Conservation (phyloP, 2,888 invertebrate species). For the Polydrusus tereticollis region DNA sequence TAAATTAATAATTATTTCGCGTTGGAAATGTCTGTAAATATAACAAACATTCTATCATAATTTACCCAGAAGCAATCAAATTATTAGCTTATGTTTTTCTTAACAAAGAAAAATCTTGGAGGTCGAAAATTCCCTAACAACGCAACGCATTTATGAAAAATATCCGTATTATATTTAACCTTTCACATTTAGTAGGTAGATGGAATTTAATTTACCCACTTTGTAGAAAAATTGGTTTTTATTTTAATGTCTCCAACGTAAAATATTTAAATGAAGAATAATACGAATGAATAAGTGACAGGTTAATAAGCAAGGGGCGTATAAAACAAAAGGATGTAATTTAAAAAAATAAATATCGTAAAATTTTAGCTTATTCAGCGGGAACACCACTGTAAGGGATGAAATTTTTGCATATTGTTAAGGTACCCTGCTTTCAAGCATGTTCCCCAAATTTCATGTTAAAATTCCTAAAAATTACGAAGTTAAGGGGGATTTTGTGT, state of each 20-base stretch:
- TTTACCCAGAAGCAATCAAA: neutral
- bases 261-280: neutral
- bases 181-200: neutral
- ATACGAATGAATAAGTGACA: neutral
- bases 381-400: too few species aligned
- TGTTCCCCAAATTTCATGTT: too few species aligned
- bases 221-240: neutral
- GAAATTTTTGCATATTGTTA: neutral
- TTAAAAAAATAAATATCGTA: too few species aligned
- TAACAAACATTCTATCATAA: neutral
- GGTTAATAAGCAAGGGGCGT: neutral
- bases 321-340: neutral
- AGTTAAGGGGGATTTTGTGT: too few species aligned
- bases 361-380: too few species aligned
- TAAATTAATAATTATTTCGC: too few species aligned
- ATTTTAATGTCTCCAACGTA: neutral
- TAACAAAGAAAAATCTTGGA: neutral
- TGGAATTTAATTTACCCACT: conserved; percentile 1
- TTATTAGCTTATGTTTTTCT: neutral
- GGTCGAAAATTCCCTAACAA: neutral
- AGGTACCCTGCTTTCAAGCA: too few species aligned
- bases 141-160: neutral
- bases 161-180: neutral
- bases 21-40: neutral
- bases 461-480: too few species aligned